A percentile compares a stretch with the other conserved stretches of the same genome.
phyloP scores from a whole-genome alignment of 53 echinoderm and acorn worm genomes.

The Zoroaster sp. region DNA sequence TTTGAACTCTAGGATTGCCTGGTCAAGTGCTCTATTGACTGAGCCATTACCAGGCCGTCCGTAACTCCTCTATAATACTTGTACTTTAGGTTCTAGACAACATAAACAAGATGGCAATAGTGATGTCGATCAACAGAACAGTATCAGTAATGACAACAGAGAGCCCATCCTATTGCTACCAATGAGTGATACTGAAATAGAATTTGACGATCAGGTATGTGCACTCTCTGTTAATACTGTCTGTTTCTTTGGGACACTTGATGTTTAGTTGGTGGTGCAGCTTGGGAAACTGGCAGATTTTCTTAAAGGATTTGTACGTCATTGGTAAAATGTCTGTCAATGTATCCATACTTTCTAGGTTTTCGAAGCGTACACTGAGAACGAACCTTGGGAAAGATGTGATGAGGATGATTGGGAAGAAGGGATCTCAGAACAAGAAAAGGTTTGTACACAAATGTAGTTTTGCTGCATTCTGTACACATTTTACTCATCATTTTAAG shows the following conservation, averaged over 20 bases:
- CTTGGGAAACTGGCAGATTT: too few species aligned
- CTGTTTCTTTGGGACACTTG: too few species aligned
- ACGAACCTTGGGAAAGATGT: constrained; percentile 22
- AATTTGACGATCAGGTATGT: constrained; percentile 48
- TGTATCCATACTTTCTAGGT: constrained; percentile 39
- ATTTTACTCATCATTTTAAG: too few species aligned
- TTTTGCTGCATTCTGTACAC: background rate
- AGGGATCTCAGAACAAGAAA: constrained; percentile 59
- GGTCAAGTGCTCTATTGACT: too few species aligned
- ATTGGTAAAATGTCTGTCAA: background rate
- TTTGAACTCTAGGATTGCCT: too few species aligned
- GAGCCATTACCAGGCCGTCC: background rate
- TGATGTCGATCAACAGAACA: background rate
- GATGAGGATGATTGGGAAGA: constrained; percentile 72
- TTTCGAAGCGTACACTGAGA: constrained; percentile 83
- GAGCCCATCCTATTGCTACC: constrained; percentile 23
- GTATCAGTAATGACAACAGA: background rate
- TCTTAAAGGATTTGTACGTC: background rate
- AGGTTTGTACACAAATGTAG: constrained; percentile 23
- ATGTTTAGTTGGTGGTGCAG: too few species aligned
- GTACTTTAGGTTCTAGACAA: background rate
- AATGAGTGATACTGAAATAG: constrained; percentile 27
- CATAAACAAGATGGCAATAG: background rate
- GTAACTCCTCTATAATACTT: background rate
- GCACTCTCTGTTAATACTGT: background rate